Evolutionary conservation across 2,797 vertebrate genomes (phyloP), one percentile per base, ranked within the genome.

Genomic region (Spizella passerina): DNA sequence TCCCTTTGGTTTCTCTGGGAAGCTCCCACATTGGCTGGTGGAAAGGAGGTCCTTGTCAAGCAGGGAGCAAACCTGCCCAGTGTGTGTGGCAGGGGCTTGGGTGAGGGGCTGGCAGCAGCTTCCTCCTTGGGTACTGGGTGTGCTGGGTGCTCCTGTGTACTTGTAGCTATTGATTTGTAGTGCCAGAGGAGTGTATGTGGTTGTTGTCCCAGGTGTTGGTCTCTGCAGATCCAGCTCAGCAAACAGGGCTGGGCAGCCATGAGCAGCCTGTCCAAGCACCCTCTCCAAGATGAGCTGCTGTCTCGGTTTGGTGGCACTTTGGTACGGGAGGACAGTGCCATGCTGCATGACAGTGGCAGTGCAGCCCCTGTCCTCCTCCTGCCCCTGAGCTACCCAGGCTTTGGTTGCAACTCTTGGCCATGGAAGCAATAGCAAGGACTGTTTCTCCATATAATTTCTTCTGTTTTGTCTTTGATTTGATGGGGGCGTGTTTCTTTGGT

Each of bases 71-170:
- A 81, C 27, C 21, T 82, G 52, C n/a, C 29, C n/a, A 14, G 26
- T 5, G 44, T n/a, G 24, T 64, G 52, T 46, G 21, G 7, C 46
- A 41, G 46, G 29, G 55, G 39, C 60, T 39, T 50, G 59, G 49
- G n/a, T 6, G 7, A 49, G 39, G 46, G 80, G 12, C 71, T 66
- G 43, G 50, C 36, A 61, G 34, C 22, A 9, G 6, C 66, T 56
- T n/a, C 1, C 0, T 69, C 0, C 29, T 9, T 1, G 2, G 10
- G 9, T 55, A 3, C 39, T 70, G 63, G 4, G 9, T 68, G 12
- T 49, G 49, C 49, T 38, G 50, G 38, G 14, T 46, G 27, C 32
- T 46, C 8, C 2, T 36, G 21, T 17, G 14, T 56, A 2, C n/a
- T 34, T 56, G n/a, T 11, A 32, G 17, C 57, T 82, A 0, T 21